These are phyloP conservation scores for Neomonachus schauinslandi DNA, from an alignment of 2,113 vertebrate genomes.

Conservation along the genomic window DNA sequence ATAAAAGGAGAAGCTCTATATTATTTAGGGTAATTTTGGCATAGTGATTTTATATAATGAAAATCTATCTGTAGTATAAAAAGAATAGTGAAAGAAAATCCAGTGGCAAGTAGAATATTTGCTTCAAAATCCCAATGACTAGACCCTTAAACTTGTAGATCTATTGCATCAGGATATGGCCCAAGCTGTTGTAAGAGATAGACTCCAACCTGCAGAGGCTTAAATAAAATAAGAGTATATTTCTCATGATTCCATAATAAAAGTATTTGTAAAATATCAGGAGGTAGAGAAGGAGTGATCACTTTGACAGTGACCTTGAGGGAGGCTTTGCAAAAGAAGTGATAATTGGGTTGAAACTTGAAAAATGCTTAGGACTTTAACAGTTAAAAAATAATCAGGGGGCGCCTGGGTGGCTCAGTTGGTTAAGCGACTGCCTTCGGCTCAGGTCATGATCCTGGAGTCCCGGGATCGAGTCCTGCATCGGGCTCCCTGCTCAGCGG, in stretches of 20 bases:
- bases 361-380: neutral
- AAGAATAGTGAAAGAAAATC: neutral
- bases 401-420: too few relatives aligned
- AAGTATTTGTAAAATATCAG: neutral
- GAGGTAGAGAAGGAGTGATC: neutral
- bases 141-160: neutral
- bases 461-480: too few relatives aligned
- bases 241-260: neutral
- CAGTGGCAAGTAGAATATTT: neutral
- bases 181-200: neutral
- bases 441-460: too few relatives aligned
- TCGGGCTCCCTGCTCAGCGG: too few relatives aligned
- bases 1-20: neutral
- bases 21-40: neutral
- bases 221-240: neutral
- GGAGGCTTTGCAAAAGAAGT: neutral
- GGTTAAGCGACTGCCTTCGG: too few relatives aligned
- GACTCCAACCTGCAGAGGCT: neutral
- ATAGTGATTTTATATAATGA: neutral
- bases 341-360: neutral
- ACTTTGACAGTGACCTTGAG: neutral
- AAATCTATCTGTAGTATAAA: neutral
- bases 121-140: constrained; percentile 22
- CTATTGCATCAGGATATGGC: neutral
- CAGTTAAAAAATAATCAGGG: neutral